A percentile compares a stretch with the other conserved stretches of the same genome.
Conservation (phyloP, 2,113 vertebrate genomes). For the Podarcis muralis region DNA sequence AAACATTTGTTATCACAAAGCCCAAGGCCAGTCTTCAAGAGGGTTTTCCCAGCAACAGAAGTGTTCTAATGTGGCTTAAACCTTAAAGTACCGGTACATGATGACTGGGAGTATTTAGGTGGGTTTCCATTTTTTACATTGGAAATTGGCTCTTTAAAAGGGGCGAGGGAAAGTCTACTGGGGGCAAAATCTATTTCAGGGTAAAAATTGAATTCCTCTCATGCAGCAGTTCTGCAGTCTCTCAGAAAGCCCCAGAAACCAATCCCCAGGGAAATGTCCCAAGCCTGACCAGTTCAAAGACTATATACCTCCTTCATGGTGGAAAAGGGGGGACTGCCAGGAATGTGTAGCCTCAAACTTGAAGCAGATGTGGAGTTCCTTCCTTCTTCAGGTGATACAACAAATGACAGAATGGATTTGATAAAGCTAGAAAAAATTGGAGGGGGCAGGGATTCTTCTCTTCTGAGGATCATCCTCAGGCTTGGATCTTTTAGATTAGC, state of each 20-base stretch:
- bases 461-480: not conserved
- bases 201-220: not conserved
- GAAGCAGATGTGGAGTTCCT: not conserved
- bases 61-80: not conserved
- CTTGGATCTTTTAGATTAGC: not conserved
- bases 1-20: not conserved
- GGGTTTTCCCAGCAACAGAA: not conserved
- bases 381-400: not conserved
- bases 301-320: not conserved
- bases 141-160: no score
- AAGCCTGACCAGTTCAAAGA: not conserved
- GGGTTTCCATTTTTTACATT: not conserved
- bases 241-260: not conserved
- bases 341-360: not conserved
- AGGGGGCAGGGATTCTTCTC: not conserved
- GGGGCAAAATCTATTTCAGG: no score
- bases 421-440: not conserved
- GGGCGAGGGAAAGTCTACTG: no score
- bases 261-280: not conserved
- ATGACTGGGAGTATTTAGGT: not conserved
- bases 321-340: not conserved
- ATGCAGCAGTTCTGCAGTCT: not conserved
- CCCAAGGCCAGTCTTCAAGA: no score
- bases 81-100: no score
- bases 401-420: not conserved